Conservation (phyloP, 2,888 invertebrate genomes). For the Xanthia togata region DNA sequence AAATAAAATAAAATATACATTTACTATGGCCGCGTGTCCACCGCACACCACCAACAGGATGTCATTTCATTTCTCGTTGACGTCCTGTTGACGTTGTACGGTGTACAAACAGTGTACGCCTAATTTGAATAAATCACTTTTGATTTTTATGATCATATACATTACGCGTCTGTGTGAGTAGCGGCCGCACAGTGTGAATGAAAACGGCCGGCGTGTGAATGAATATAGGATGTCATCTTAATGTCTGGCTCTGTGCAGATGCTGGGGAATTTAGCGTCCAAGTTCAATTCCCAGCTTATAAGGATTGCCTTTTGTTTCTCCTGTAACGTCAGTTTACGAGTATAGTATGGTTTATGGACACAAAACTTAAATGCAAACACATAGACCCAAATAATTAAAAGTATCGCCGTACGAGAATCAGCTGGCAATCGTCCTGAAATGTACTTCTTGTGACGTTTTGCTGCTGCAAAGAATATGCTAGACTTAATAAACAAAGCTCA, state of each 20-base stretch:
- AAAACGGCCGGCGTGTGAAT: conserved; percentile 58
- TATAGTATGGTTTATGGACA: background rate
- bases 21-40: no score
- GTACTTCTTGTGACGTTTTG: no score
- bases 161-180: conserved; percentile 31
- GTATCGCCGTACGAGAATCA: background rate
- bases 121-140: no score
- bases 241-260: conserved; percentile 34
- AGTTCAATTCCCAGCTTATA: conserved; percentile 3
- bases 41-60: no score
- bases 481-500: background rate
- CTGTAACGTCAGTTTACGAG: background rate
- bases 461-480: background rate
- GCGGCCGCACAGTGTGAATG: conserved; percentile 45
- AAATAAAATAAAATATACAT: no score
- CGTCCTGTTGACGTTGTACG: no score
- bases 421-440: background rate
- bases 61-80: no score
- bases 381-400: background rate
- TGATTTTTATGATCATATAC: background rate
- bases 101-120: no score
- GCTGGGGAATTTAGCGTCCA: conserved; percentile 6
- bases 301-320: background rate
- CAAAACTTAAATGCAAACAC: background rate
- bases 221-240: conserved; percentile 59